Percentiles rank a stretch among this genome's conserved stretches.
Evolutionary conservation across 2,888 invertebrate species (phyloP).

Genomic region (Pantelozetes paolii): DNA sequence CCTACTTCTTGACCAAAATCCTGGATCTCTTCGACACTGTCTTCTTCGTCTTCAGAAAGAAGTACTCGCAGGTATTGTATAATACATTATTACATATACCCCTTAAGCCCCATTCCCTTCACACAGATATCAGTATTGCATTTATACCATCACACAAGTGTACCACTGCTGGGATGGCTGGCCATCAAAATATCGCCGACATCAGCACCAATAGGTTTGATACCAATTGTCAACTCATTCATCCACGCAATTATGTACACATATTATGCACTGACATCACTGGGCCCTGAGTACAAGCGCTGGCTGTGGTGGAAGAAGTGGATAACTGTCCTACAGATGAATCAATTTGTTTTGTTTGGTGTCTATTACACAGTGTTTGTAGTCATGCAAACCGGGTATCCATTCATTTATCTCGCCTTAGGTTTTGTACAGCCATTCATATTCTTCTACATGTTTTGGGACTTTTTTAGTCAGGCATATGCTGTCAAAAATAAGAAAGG

Average conservation of each 20-base stretch:
- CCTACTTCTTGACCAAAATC: conserved; percentile 17
- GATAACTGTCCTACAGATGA: background rate
- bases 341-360: background rate
- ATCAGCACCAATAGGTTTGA: background rate
- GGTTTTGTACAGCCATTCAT: conserved; percentile 12
- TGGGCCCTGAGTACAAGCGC: background rate
- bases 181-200: background rate
- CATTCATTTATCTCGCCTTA: background rate
- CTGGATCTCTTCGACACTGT: conserved; percentile 18
- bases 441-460: conserved; percentile 34
- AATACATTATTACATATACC: background rate
- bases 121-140: conserved; percentile 77
- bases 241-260: conserved; percentile 17
- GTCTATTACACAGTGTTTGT: background rate
- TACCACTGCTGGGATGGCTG: background rate
- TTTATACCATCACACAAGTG: conserved; percentile 85
- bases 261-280: conserved; percentile 1
- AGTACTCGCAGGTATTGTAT: background rate
- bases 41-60: conserved; percentile 15
- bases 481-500: no score
- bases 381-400: background rate
- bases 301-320: conserved; percentile 18
- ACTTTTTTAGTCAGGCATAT: background rate
- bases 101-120: no score
- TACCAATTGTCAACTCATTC: background rate